Conservation (phyloP, 2,113 vertebrate genomes). For the Cyanocitta stelleri region DNA sequence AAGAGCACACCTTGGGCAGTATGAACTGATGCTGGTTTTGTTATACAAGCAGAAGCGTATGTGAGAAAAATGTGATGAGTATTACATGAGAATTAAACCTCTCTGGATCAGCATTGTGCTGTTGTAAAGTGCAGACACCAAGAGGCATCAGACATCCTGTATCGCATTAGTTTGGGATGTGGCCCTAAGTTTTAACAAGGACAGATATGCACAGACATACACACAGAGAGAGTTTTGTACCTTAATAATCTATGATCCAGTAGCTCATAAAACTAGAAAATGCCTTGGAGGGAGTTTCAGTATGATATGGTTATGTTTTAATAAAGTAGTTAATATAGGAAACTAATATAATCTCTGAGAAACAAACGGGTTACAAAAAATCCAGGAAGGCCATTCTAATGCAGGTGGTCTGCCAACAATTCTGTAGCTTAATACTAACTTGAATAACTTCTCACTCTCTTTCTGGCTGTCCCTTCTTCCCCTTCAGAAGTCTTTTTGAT, state of each 20-base stretch:
- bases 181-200: not conserved
- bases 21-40: not conserved
- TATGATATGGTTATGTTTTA: not conserved
- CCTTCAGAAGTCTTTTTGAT: not conserved
- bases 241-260: not conserved
- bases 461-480: not conserved
- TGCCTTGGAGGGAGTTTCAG: not conserved
- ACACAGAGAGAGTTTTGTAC: not conserved
- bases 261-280: not conserved
- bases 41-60: not conserved
- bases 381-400: too few relatives aligned
- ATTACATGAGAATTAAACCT: not conserved
- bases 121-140: not conserved
- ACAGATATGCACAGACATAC: not conserved
- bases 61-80: not conserved
- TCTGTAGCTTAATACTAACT: not conserved
- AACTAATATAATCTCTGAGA: not conserved
- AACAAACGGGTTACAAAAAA: not conserved
- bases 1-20: fast-evolving
- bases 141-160: not conserved
- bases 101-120: not conserved
- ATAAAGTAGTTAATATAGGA: not conserved
- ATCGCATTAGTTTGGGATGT: fast-evolving
- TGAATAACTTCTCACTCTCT: not conserved
- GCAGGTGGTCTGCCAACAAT: not conserved